Percentiles rank a stretch among this genome's conserved stretches.
Evolutionary conservation across 2,113 vertebrate genomes (phyloP).

Genomic region (western clawed frog (Xenopus tropicalis)): UCB_Xtro_10.0 CM004450.2:118721501-118722000

Average conservation of each 20-base stretch:
- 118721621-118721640: slow-evolving; percentile 24
- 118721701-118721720: slow-evolving; percentile 36
- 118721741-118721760: slow-evolving; percentile 41
- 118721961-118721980: slow-evolving; percentile 36
- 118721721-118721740: slow-evolving; percentile 11
- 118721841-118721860: slow-evolving; percentile 40
- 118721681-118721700: slow-evolving; percentile 33
- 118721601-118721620: slow-evolving; percentile 24
- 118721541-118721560: slow-evolving; percentile 18
- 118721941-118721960: slow-evolving; percentile 30
- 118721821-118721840: slow-evolving; percentile 34
- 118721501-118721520: slow-evolving; percentile 1
- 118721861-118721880: slow-evolving; percentile 38
- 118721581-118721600: slow-evolving; percentile 23
- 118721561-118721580: slow-evolving; percentile 21
- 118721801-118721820: slow-evolving; percentile 38
- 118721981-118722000: not conserved
- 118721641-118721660: slow-evolving; percentile 30
- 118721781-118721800: slow-evolving; percentile 38
- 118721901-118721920: slow-evolving; percentile 26
- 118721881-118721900: slow-evolving; percentile 17
- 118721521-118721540: slow-evolving; percentile 22
- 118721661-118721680: slow-evolving; percentile 31
- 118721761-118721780: slow-evolving; percentile 10
- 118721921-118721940: slow-evolving; percentile 35